Conservation (phyloP, 2,797 vertebrate species). For the Craterocephalus amniculus region DNA sequence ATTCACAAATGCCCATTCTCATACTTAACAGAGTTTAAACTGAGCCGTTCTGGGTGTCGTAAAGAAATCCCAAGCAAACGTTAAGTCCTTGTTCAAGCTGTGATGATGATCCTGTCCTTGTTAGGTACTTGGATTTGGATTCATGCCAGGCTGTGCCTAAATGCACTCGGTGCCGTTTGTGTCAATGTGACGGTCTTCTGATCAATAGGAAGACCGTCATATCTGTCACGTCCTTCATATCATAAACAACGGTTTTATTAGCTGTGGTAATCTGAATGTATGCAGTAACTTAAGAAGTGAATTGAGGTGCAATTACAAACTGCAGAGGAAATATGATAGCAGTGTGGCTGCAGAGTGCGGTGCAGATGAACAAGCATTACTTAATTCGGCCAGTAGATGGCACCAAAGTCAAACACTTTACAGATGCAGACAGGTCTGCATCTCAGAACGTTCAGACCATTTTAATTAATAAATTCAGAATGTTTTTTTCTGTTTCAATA, state of each 20-base stretch:
- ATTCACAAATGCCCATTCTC: not conserved
- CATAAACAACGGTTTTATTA: no score
- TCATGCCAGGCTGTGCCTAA: not conserved
- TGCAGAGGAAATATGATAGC: not conserved
- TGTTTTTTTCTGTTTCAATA: no score
- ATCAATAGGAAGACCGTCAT: no score
- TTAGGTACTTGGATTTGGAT: slow-evolving; percentile 5
- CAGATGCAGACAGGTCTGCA: no score
- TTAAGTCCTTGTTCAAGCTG: not conserved
- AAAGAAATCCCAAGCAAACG: not conserved
- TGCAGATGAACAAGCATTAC: not conserved
- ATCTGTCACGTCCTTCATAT: no score
- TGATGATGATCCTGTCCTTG: not conserved
- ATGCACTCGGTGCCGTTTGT: not conserved
- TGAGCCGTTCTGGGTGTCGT: not conserved
- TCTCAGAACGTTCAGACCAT: no score
- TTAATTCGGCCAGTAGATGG: no score
- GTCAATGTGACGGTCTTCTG: no score
- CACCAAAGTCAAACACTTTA: not conserved
- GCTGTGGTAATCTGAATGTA: no score
- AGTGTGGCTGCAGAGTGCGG: not conserved
- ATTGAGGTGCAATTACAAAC: not conserved
- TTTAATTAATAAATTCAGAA: no score
- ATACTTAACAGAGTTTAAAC: not conserved
- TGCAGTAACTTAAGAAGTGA: no score